phyloP scores from a whole-genome alignment of 2,888 invertebrate species.

The Pegoplata infirma region DNA sequence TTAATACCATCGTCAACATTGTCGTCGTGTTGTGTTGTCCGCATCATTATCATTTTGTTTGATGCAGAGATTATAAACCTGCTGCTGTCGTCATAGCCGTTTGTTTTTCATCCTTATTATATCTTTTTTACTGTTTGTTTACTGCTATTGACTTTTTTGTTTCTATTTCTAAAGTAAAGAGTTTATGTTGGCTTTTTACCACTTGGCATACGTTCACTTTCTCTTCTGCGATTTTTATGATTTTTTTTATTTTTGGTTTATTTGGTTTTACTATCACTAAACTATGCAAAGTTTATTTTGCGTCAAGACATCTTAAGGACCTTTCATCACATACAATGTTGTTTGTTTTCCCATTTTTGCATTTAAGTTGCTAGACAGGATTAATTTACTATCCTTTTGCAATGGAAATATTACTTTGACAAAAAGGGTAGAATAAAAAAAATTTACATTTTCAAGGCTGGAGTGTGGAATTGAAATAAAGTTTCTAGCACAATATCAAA shows the following conservation, averaged over 20 bases:
- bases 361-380: not conserved
- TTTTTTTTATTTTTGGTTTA: not conserved
- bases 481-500: too few relatives aligned
- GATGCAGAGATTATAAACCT: constrained; percentile 44
- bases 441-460: too few relatives aligned
- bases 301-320: constrained; percentile 34
- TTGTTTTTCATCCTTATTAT: constrained; percentile 2
- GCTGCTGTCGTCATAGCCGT: constrained; percentile 20
- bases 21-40: constrained; percentile 17
- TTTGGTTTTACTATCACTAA: constrained; percentile 15
- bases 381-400: not conserved
- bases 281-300: constrained; percentile 50
- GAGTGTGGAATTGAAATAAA: too few relatives aligned
- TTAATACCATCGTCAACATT: not conserved
- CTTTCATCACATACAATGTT: constrained; percentile 10
- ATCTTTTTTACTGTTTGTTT: constrained; percentile 25
- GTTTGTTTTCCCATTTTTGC: constrained; percentile 8
- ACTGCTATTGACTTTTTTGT: not conserved
- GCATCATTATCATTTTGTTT: constrained; percentile 45
- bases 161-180: not conserved
- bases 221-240: not conserved
- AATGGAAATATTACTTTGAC: not conserved
- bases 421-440: too few relatives aligned
- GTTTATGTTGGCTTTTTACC: constrained; percentile 40
- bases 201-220: constrained; percentile 41